Percentiles rank a stretch among this genome's conserved stretches.
Evolutionary conservation across 2,113 vertebrate genomes (phyloP).

Genomic region (Nettapus auritus): DNA sequence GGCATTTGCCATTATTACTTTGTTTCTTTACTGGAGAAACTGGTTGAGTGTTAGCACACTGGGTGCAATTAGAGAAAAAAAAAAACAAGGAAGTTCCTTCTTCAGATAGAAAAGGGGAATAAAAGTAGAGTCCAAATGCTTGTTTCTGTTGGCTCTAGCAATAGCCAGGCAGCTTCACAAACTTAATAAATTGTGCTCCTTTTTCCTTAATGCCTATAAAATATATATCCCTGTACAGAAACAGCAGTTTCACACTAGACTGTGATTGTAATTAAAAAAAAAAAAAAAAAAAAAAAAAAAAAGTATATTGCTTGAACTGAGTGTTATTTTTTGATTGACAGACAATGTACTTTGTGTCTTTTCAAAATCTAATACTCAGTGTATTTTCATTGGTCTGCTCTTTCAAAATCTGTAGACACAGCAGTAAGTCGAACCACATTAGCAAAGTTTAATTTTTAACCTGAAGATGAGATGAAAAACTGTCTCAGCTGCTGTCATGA

Average conservation of each 20-base stretch:
- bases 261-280: background rate
- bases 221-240: background rate
- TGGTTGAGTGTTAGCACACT: background rate
- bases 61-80: background rate
- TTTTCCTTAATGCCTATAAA: background rate
- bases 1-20: background rate
- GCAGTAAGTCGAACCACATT: slow-evolving; percentile 17
- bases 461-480: slow-evolving; percentile 34
- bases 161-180: background rate
- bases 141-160: slow-evolving; percentile 10
- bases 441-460: slow-evolving; percentile 56
- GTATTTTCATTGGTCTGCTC: background rate
- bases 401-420: background rate
- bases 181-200: background rate
- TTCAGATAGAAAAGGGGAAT: slow-evolving; percentile 2
- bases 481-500: slow-evolving; percentile 34
- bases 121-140: background rate
- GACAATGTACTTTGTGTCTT: background rate
- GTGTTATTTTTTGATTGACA: slow-evolving; percentile 16
- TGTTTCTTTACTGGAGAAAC: background rate
- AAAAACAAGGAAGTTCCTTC: background rate
- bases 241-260: background rate
- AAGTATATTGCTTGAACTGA: background rate
- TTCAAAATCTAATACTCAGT: slow-evolving; percentile 7
- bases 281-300: background rate